Percentiles rank a stretch among this genome's conserved stretches.
These are phyloP conservation scores for Telenomus remus DNA, from an alignment of 1,140 invertebrate genomes.

Conservation along the genomic window DNA sequence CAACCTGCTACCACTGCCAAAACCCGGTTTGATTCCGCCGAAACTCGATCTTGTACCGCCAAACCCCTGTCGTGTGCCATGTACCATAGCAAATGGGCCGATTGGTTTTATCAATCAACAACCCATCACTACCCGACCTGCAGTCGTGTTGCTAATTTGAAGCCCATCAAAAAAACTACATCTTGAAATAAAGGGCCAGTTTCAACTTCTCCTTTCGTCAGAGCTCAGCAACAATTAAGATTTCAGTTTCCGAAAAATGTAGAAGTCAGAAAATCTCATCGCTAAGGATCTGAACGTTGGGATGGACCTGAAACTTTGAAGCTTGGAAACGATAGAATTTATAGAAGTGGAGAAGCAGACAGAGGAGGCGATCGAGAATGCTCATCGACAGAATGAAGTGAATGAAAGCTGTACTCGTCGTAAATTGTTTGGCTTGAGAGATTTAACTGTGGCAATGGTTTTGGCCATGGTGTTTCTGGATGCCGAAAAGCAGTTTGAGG, in stretches of 20 bases:
- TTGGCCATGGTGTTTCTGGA: slow-evolving; percentile 67
- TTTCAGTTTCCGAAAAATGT: slow-evolving; percentile 41
- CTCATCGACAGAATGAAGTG: slow-evolving; percentile 41
- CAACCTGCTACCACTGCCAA: slow-evolving; percentile 69
- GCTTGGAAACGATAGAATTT: slow-evolving; percentile 64
- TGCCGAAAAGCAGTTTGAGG: slow-evolving; percentile 60
- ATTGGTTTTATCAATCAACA: slow-evolving; percentile 68
- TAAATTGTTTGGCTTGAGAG: slow-evolving; percentile 60
- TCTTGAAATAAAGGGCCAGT: slow-evolving; percentile 73
- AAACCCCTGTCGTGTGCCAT: slow-evolving; percentile 72
- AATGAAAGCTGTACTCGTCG: slow-evolving; percentile 57
- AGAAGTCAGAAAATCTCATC: slow-evolving; percentile 66
- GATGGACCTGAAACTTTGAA: slow-evolving; percentile 55
- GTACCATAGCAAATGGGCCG: slow-evolving; percentile 63
- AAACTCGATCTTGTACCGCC: slow-evolving; percentile 72
- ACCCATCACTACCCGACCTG: slow-evolving; percentile 63
- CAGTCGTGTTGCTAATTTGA: slow-evolving; percentile 64
- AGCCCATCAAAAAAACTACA: slow-evolving; percentile 63
- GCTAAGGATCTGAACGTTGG: slow-evolving; percentile 51
- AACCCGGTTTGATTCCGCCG: slow-evolving; percentile 68
- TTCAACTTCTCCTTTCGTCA: slow-evolving; percentile 72
- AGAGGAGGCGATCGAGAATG: slow-evolving; percentile 66
- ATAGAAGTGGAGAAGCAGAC: slow-evolving; percentile 66
- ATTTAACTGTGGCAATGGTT: slow-evolving; percentile 66
- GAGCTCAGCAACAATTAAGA: slow-evolving; percentile 71